Base-by-base conservation (phyloP, 2,888 invertebrate genomes). In the Heteromyza rotundicornis region DNA sequence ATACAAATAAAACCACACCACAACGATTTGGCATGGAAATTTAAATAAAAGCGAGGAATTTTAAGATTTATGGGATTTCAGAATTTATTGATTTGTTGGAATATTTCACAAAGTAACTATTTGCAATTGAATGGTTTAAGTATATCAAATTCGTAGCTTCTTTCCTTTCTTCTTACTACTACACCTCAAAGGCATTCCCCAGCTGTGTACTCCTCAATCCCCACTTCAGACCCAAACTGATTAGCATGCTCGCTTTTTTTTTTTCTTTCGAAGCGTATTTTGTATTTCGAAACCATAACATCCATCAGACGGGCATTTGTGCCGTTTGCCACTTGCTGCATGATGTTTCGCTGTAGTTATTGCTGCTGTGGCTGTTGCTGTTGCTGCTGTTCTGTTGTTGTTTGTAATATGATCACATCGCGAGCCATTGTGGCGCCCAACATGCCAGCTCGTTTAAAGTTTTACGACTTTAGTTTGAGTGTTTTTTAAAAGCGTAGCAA, bases 371-470 rank as follows among this genome's bases (percentile, higher is more conserved):
- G n/a, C n/a, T n/a, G n/a, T n/a, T n/a, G n/a, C n/a, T n/a, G n/a
- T n/a, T n/a, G 52, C 22, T 35, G 40, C 19, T 8, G 44, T 12
- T 47, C 22, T n/a, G n/a, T n/a, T 35, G 40, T 12, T 8, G 44
- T 14, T 24, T 49, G 49, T 57, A 57, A 57, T 57, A 50, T 19
- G 57, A 57, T 57, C 57, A 20, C 49, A 32, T 2, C 47, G 20
- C 24, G 49, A 57, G 57, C 57, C 57, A 17, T 2, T 10, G 57
- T 32, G 57, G 57, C 57, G 57, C 57, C 57, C 57, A 57, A 49
- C 49, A 27, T 17, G 32, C 19, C 27, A 49, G 57, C 57, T 56
- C 47, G 47, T 47, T 47, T 56, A 47, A 44, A 36, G n/a, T 56
- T 57, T 57, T 57, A 57, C 19, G 49, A 57, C 49, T 47, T 27